Percentiles rank a stretch among this genome's conserved stretches.
These are phyloP conservation scores for Chlorospingus semifuscus DNA, from an alignment of 2,797 vertebrate species.

Conservation along the genomic window DNA sequence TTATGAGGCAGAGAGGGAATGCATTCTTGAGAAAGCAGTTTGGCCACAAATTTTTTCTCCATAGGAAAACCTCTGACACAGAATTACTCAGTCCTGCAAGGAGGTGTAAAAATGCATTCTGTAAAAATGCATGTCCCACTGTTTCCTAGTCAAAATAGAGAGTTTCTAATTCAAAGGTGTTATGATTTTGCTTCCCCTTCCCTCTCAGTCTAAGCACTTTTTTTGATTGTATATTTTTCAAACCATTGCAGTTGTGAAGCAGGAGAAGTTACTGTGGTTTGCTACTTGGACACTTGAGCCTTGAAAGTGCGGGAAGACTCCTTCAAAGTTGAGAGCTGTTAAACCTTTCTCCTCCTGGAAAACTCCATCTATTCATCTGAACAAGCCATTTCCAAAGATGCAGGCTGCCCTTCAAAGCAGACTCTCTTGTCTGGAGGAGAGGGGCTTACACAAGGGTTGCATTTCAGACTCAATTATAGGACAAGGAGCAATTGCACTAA, in stretches of 20 bases:
- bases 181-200: neutral
- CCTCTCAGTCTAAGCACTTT: neutral
- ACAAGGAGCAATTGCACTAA: neutral
- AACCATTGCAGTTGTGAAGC: neutral
- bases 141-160: neutral
- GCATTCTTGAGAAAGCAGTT: neutral
- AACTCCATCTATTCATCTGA: neutral
- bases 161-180: neutral
- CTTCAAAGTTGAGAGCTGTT: neutral
- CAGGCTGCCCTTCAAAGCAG: neutral
- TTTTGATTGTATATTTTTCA: neutral
- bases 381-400: neutral
- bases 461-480: neutral
- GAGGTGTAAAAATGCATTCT: neutral
- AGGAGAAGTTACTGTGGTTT: neutral
- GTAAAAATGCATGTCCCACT: neutral
- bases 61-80: neutral
- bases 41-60: neutral
- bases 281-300: neutral
- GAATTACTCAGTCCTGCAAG: neutral
- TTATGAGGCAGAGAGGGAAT: neutral
- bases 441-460: neutral
- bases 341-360: neutral
- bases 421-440: neutral
- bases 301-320: neutral